Conservation (phyloP, 64 coral and sea anemone species). For the Dendrophyllia cribrosa region DNA sequence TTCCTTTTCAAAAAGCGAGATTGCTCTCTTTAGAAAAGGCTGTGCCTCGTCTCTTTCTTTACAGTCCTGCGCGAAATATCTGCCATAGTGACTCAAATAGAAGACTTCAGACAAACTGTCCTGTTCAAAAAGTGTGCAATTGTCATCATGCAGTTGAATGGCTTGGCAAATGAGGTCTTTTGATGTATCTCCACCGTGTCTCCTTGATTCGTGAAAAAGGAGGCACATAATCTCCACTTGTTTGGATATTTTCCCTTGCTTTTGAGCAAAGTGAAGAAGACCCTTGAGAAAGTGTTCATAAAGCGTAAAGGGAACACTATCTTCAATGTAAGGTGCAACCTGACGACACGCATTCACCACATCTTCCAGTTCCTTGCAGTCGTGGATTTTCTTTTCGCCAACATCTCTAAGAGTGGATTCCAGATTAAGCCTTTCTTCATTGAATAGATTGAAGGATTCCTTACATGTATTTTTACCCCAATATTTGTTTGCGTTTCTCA, state of each 20-base stretch:
- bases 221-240: constrained; percentile 68
- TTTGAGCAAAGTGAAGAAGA: neutral
- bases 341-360: neutral
- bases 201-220: constrained; percentile 44
- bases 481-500: constrained; percentile 6
- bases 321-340: constrained; percentile 39
- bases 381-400: neutral
- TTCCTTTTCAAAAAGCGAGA: constrained; percentile 1
- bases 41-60: neutral
- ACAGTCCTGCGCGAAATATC: constrained; percentile 46
- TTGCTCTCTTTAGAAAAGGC: neutral
- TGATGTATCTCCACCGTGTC: neutral
- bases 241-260: neutral
- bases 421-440: constrained; percentile 49
- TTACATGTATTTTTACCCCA: constrained; percentile 43
- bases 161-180: neutral
- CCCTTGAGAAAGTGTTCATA: constrained; percentile 27
- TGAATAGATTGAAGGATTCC: constrained; percentile 28
- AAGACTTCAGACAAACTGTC: constrained; percentile 30
- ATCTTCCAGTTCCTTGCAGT: neutral
- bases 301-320: constrained; percentile 13
- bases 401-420: constrained; percentile 19
- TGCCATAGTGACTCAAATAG: constrained; percentile 43
- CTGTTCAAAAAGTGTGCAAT: neutral
- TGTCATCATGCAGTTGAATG: neutral